These are phyloP conservation scores for Phortica variegata DNA, from an alignment of 1,140 invertebrate genomes.

Conservation along the genomic window DNA sequence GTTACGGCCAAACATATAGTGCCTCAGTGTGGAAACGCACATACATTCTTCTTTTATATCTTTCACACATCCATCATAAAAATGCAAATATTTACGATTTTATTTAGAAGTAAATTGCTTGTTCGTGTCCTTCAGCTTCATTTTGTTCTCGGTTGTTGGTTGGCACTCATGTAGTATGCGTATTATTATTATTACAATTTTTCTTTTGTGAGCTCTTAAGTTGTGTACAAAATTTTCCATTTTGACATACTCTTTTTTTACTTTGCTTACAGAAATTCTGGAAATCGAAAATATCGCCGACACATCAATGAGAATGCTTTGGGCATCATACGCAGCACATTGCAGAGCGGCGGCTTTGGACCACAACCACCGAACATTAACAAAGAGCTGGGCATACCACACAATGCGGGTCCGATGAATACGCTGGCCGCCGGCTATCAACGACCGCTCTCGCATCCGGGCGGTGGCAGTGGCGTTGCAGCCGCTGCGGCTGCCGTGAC, in stretches of 20 bases:
- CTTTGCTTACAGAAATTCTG: conserved; percentile 35
- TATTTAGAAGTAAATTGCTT: conserved; percentile 45
- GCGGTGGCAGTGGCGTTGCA: conserved; percentile 48
- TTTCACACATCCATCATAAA: conserved; percentile 47
- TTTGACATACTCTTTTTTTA: neutral
- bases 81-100: conserved; percentile 51
- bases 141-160: neutral
- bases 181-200: too few relatives aligned
- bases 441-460: conserved; percentile 48
- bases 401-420: conserved; percentile 50
- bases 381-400: conserved; percentile 50
- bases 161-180: neutral
- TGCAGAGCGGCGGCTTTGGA: conserved; percentile 49
- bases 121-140: neutral
- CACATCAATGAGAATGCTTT: conserved; percentile 51
- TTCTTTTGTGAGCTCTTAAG: neutral
- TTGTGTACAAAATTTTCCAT: neutral
- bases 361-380: conserved; percentile 50
- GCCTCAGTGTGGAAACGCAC: too few relatives aligned
- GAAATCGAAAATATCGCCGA: conserved; percentile 48
- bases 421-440: conserved; percentile 50
- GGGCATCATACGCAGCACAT: conserved; percentile 45
- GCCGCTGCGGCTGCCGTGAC: conserved; percentile 49
- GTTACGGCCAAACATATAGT: conserved; percentile 10
- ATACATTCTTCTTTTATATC: too few relatives aligned